These are phyloP conservation scores for Drosophila suboccidentalis DNA, from an alignment of 2,888 invertebrate species.

Conservation along the genomic window DNA sequence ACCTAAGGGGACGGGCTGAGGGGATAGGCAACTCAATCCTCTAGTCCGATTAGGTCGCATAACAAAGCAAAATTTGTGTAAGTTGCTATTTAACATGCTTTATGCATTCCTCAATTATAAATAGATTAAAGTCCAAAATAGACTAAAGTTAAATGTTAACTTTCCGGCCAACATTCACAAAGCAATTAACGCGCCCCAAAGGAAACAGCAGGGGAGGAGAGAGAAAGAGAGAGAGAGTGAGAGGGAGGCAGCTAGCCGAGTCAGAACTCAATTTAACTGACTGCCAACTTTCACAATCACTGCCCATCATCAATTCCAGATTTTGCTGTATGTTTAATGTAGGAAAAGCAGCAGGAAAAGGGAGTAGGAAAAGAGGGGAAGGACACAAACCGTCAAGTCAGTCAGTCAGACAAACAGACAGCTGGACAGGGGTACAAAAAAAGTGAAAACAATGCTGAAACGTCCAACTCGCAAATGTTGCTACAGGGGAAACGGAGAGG, in stretches of 20 bases:
- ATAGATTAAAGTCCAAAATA: constrained; percentile 80
- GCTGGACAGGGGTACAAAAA: constrained; percentile 27
- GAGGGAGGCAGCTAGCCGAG: constrained; percentile 18
- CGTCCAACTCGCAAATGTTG: constrained; percentile 63
- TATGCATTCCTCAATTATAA: constrained; percentile 80
- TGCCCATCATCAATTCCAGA: constrained; percentile 82
- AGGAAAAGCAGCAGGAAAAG: constrained; percentile 51
- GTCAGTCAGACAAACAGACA: constrained; percentile 35
- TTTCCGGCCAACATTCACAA: constrained; percentile 81
- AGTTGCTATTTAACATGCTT: constrained; percentile 80
- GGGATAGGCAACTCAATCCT: constrained; percentile 46
- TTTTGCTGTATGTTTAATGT: constrained; percentile 81
- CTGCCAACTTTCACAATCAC: constrained; percentile 81
- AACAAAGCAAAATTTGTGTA: constrained; percentile 80
- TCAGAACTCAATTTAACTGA: constrained; percentile 80
- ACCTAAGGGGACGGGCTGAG: no score
- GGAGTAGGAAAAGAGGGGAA: not conserved
- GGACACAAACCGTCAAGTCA: constrained; percentile 25
- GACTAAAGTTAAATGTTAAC: constrained; percentile 80
- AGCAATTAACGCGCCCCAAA: constrained; percentile 77
- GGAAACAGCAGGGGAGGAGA: constrained; percentile 20
- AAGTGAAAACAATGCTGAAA: constrained; percentile 76
- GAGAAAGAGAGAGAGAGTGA: not conserved
- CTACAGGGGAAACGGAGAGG: constrained; percentile 40
- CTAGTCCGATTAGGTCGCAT: constrained; percentile 73